Base-by-base conservation (phyloP, 2,888 invertebrate genomes). In the Mimumesa dahlbomi region DNA sequence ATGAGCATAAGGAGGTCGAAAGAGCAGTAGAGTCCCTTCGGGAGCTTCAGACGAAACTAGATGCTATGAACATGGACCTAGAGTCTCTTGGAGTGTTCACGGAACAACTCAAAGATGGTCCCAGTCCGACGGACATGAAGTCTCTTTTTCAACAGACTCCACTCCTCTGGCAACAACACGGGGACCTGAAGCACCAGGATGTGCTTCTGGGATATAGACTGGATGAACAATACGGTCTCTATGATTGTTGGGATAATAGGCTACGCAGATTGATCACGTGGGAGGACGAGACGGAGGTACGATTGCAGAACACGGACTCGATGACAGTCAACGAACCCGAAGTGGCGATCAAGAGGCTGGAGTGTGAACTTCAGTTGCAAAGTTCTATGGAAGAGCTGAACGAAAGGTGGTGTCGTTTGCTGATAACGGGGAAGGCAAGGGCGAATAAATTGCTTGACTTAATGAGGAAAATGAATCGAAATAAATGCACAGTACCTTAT, bases 41-140 rank as follows among this genome's bases (percentile, higher is more conserved):
- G 18, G 91, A 93, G 18, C 90, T 93, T 49, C 92, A 93, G 80
- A 90, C 91, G 3, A 91, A 92, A 67, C 90, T 94, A 54, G 90
- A 90, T 5, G 91, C 91, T 64, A 90, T 93, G 48, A 92, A 92
- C 42, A 91, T 91, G 25, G 93, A 94, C 58, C 90, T 96, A 19
- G 95, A 96, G 86, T 91, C 93, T 29, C 90, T 96, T 0, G 94
- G 93, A 42, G 93, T 94, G 0, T 93, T 93, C 25, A 94, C 95
- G 80, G 96, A 96, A 87, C 94, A 96, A 88, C 90, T 97, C 2
- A 95, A 96, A 82, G 96, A 96, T 85, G 95, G 95, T 81, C 91
- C 97, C 3, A 95, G 95, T 87, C 95, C 96, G 0, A 93, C 94
- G 46, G 97, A 97, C 84, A 94, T 96, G 89, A 95, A 96, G 86